Percentiles rank a stretch among this genome's conserved stretches.
phyloP scores from a whole-genome alignment of 1,140 invertebrate species.

The Lordiphosa stackelbergi region DNA sequence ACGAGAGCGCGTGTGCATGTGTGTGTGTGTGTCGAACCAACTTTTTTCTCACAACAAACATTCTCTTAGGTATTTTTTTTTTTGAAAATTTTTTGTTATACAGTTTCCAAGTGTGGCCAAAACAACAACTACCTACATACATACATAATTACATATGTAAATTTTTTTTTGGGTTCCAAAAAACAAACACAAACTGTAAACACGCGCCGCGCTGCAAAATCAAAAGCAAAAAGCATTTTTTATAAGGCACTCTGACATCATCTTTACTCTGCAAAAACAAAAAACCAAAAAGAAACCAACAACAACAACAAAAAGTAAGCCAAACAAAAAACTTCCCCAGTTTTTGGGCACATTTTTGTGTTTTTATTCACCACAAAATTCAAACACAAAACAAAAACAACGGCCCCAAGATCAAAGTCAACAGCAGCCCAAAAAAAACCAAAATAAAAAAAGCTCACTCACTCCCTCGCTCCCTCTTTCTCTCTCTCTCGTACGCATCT shows the following conservation, averaged over 20 bases:
- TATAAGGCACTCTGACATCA: conserved; percentile 65
- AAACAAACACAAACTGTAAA: conserved; percentile 23
- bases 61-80: conserved; percentile 19
- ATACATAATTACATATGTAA: conserved; percentile 4
- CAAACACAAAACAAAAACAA: conserved; percentile 56
- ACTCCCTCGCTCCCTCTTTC: conserved; percentile 8
- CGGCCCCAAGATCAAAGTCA: conserved; percentile 66
- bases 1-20: not conserved
- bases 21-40: not conserved
- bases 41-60: conserved; percentile 5
- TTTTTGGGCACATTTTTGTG: conserved; percentile 18
- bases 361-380: conserved; percentile 49
- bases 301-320: conserved; percentile 24
- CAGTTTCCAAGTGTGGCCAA: conserved; percentile 21
- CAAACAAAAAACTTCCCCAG: conserved; percentile 31
- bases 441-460: conserved; percentile 5
- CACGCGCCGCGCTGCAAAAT: conserved; percentile 10
- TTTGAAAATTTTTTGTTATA: conserved; percentile 22
- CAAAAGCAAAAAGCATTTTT: conserved; percentile 26
- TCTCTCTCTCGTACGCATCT: conserved; percentile 41
- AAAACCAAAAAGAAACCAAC: conserved; percentile 18
- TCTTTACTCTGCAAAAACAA: conserved; percentile 35
- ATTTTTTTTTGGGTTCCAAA: conserved; percentile 13
- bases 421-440: conserved; percentile 31
- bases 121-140: conserved; percentile 6